Evolutionary conservation across 2,797 vertebrate genomes (phyloP), one percentile per base, ranked within the genome.

Genomic region (Cirrhinus molitorella): DNA sequence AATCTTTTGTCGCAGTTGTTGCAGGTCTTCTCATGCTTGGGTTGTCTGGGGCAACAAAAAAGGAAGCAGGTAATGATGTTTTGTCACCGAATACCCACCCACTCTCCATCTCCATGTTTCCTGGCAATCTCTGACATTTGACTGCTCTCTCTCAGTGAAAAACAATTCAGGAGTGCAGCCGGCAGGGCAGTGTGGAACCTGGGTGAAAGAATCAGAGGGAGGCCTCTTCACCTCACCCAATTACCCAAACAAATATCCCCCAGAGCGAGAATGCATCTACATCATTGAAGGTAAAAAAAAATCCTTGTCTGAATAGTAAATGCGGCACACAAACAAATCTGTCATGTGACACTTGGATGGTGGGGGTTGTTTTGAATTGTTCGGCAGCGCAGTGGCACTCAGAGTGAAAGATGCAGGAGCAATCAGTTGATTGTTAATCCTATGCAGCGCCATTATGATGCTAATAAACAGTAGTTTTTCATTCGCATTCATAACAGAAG

Each of bases 11-110:
- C 94, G 87, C 96, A 99, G 98, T 98, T 97, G 97, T 97, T 97
- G 97, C 97, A 97, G 97, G 97, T 98, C 96, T 99, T 93, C 96
- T 98, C 95, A 96, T 99, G 93, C 94, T 99, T 93, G 97, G 98
- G 93, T 96, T 97, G 91, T 97, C 95, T 95, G 96, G 96, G 92
- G 96, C 97, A 94, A 96, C 97, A 90, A 98, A 98, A 95, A 99
- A 97, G 94, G 97, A 97, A 93, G 93, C 96, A 97, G 98, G 98
- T 99, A 96, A 91, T 90, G 67, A 85, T 63, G 85, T 80, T 80
- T 57, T 81, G 17, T 76, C 53, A 45, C 55, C 51, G 21, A 65
- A 75, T 65, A 76, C 63, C 25, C 72, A 75, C 51, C 45, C 75
- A 40, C 79, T 40, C 53, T 75, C 28, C 55, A 78, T 57, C 65